Evolutionary conservation across 2,888 invertebrate species (phyloP).

Genomic region (Priocnemis perturbator): DNA sequence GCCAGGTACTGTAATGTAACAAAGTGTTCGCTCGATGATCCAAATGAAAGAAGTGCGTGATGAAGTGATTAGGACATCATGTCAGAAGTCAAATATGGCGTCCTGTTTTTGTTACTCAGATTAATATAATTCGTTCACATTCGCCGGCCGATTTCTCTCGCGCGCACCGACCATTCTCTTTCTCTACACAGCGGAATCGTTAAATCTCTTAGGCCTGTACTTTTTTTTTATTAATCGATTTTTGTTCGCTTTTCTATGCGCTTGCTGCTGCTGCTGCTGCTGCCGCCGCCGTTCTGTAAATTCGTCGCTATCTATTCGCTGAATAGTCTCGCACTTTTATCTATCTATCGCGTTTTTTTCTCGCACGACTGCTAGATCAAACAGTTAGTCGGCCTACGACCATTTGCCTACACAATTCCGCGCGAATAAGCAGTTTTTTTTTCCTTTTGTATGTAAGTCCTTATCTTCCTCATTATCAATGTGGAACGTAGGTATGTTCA

Average conservation of each 20-base stretch:
- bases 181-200: too few species aligned
- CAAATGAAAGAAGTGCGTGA: too few species aligned
- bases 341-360: slow-evolving; percentile 9
- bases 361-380: not conserved
- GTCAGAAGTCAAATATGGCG: too few species aligned
- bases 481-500: slow-evolving; percentile 25
- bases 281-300: not conserved
- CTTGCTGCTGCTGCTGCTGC: not conserved
- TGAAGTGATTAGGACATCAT: too few species aligned
- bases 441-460: not conserved
- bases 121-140: not conserved
- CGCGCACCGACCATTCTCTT: too few species aligned
- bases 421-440: slow-evolving; percentile 4
- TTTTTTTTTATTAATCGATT: slow-evolving; percentile 17
- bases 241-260: slow-evolving; percentile 13
- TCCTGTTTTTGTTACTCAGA: too few species aligned
- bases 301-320: not conserved
- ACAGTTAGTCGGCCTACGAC: not conserved
- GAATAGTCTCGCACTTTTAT: not conserved
- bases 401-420: not conserved
- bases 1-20: too few species aligned
- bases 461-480: not conserved
- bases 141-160: not conserved
- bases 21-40: too few species aligned
- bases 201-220: not conserved